Evolutionary conservation across 2,797 vertebrate species (phyloP), one percentile per base, ranked within the genome.

Genomic region (Helostoma temminkii): DNA sequence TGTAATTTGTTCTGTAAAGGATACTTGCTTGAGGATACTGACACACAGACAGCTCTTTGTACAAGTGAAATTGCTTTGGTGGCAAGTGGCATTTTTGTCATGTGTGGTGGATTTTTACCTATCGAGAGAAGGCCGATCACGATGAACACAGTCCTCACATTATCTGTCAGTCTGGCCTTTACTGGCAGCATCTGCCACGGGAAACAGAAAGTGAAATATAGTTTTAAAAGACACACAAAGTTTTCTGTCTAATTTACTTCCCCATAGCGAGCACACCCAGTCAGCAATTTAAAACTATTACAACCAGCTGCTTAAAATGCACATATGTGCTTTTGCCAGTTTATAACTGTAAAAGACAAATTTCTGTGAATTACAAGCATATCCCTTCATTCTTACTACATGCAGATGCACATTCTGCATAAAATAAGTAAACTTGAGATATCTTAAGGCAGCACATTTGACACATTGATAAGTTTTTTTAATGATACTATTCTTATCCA

Each of bases 401-500:
- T 41, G 34, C 47, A 72, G 46, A 67, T 45, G 52, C 37, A 76
- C 19, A 68, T 75, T 34, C 65, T 57, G 28, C 25, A 25, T 12
- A 3, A 83, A 76, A 78, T 57, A 62, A 60, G 58, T n/a, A 32
- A 14, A 16, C 21, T 0, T 36, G 7, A 34, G 9, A 37, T 15
- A 71, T 65, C 71, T 45, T 8, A 30, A 46, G 16, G 53, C 16
- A 26, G 41, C 49, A 52, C 37, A 18, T 65, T 42, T 55, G 53
- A 75, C 71, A 66, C 41, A 32, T 43, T 39, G 21, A 47, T 50
- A 10, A 10, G 5, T 65, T 78, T 71, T 75, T 69, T 70, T 67
- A 74, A 71, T 49, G 73, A 74, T 74, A 81, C 43, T 24, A 60
- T 69, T 84, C 72, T 72, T 78, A 74, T 36, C 49, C 54, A 25